phyloP scores from a whole-genome alignment of 2,888 invertebrate genomes.

The Petrolisthes manimaculis region DNA sequence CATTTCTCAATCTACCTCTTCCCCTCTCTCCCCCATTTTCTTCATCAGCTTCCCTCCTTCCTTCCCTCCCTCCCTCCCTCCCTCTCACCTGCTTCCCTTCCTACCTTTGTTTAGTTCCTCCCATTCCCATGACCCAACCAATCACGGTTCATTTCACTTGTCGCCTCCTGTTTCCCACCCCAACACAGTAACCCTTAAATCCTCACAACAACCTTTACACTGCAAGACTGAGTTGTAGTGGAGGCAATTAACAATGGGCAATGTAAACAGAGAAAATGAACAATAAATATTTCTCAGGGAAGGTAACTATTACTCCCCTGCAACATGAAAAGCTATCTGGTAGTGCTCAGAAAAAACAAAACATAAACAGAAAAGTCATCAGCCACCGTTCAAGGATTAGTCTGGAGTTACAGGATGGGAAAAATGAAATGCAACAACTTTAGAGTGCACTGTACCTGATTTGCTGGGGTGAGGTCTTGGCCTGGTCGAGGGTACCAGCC shows the following conservation, averaged over 20 bases:
- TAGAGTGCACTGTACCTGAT: constrained; percentile 15
- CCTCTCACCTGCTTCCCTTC: constrained; percentile 8
- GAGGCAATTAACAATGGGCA: constrained; percentile 17
- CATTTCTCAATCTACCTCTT: not conserved
- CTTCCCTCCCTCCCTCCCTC: not conserved
- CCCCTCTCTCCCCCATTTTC: not conserved
- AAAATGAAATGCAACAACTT: too few species aligned
- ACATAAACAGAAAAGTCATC: too few species aligned
- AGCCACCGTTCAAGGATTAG: too few species aligned
- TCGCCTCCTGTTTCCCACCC: constrained; percentile 41
- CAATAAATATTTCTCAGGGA: not conserved
- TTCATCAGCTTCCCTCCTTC: not conserved
- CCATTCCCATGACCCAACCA: constrained; percentile 50
- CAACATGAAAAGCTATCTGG: too few species aligned
- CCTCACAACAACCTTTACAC: not conserved
- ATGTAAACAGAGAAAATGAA: not conserved
- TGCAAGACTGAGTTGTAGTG: constrained; percentile 17
- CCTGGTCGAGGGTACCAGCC: constrained; percentile 72
- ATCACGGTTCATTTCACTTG: constrained; percentile 53
- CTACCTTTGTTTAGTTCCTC: constrained; percentile 8
- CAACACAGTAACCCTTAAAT: not conserved
- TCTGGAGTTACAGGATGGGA: too few species aligned
- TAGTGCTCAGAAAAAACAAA: too few species aligned
- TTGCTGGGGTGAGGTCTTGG: constrained; percentile 44
- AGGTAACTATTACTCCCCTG: not conserved